A percentile compares a stretch with the other conserved stretches of the same genome.
phyloP scores from a whole-genome alignment of 2,113 vertebrate genomes.

The Amphilophus citrinellus region DNA sequence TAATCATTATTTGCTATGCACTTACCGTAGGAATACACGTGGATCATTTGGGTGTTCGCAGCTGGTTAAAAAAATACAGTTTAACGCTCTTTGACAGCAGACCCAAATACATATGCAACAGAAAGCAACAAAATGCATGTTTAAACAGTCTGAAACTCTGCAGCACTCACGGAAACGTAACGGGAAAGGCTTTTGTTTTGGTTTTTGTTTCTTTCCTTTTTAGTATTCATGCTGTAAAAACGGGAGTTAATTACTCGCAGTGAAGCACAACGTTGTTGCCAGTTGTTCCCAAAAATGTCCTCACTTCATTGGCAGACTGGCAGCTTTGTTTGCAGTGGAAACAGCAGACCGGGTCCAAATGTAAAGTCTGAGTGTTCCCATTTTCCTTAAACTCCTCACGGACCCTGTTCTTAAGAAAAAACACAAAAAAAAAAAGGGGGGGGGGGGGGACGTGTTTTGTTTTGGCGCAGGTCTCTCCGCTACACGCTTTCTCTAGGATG shows the following conservation, averaged over 20 bases:
- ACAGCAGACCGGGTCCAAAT: conserved; percentile 13
- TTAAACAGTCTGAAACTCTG: not conserved
- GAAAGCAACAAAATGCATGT: conserved; percentile 19
- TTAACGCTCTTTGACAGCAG: not conserved
- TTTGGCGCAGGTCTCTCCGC: conserved; percentile 16
- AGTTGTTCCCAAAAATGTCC: not conserved
- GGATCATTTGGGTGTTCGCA: conserved; percentile 19
- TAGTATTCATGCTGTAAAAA: not conserved
- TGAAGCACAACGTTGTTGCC: conserved; percentile 64
- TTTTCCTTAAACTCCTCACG: not conserved
- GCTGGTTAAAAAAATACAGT: not conserved
- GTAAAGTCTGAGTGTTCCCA: rapidly evolving
- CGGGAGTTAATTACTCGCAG: conserved; percentile 19
- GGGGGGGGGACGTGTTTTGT: not conserved
- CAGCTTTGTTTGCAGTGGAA: conserved; percentile 18
- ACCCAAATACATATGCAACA: conserved; percentile 34
- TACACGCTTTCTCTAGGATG: conserved; percentile 44
- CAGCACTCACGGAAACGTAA: not conserved
- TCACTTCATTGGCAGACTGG: conserved; percentile 4
- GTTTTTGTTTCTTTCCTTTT: not conserved
- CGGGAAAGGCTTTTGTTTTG: not conserved
- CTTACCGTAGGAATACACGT: not conserved
- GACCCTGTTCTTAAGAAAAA: not conserved
- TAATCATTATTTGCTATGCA: conserved; percentile 60
- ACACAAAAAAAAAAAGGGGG: no score